Conservation (phyloP, 2,113 vertebrate species). For the Odocoileus virginianus region DNA sequence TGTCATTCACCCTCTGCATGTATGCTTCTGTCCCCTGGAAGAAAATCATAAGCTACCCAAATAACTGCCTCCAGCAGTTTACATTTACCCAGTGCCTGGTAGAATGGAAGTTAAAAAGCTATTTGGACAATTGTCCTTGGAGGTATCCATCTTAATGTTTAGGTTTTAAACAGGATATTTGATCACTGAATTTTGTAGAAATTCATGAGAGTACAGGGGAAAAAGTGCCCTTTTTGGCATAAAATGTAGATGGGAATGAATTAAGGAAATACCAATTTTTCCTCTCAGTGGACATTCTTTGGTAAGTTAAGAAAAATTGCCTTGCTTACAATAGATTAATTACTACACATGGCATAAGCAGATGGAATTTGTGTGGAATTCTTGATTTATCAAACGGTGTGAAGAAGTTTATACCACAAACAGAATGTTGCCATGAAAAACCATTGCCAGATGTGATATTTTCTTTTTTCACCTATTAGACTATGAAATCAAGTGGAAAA, state of each 20-base stretch:
- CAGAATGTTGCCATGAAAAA: conserved; percentile 29
- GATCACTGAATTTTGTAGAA: neutral
- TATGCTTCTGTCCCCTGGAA: neutral
- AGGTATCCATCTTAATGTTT: neutral
- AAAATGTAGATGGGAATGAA: neutral
- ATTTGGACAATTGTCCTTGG: neutral
- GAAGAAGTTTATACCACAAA: conserved; percentile 5
- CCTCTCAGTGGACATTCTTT: neutral
- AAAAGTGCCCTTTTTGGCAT: neutral
- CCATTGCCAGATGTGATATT: conserved; percentile 9
- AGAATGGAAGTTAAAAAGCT: neutral
- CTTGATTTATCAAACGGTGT: conserved; percentile 25
- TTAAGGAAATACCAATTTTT: conserved; percentile 12
- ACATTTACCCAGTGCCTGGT: neutral
- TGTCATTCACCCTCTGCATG: neutral
- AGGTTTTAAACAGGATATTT: neutral
- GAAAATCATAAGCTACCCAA: neutral
- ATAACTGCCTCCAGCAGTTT: neutral
- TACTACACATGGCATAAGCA: neutral
- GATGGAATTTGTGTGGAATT: conserved; percentile 34
- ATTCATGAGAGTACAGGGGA: neutral
- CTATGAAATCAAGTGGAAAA: conserved; percentile 13
- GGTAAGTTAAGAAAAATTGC: conserved; percentile 20
- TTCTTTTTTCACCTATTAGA: conserved; percentile 23
- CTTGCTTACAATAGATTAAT: conserved; percentile 19